Evolutionary conservation across 2,113 vertebrate genomes (phyloP), one percentile per base, ranked within the genome.

Genomic region (Pelecanoides urinatrix): DNA sequence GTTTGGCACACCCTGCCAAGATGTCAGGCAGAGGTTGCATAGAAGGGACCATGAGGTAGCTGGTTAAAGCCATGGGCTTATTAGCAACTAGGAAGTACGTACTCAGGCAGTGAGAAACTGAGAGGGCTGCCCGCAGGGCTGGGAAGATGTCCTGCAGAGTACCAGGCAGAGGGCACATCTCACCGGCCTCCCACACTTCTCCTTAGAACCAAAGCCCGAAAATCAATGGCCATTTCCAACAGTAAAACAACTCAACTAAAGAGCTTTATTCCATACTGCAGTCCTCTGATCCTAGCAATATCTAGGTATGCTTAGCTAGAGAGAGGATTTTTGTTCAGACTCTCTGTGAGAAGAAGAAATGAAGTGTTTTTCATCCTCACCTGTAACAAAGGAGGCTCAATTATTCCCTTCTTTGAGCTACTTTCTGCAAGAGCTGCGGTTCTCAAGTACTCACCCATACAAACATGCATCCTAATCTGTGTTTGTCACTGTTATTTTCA

Each of bases 401-500:
- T 82, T 77, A 89, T 91, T 86, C 47, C 62, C 49, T 45, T 19
- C 63, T 86, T 55, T 13, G 38, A 67, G 75, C 23, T 67, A 61
- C 73, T 88, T 95, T 75, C 74, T 95, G 73, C 75, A 82, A 72
- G 32, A 76, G 14, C 16, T 93, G 81, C 10, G 6, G 34, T 89
- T 89, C 73, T 96, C 61, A 97, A 96, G 93, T 58, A 86, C 36
- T 92, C 72, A 94, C 86, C 83, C 79, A 93, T 61, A 94, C 86
- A 95, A 84, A 73, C 44, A 84, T 29, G 9, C 44, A 88, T 58
- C 71, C 38, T 97, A 81, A 96, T 97, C 80, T 97, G 61, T 83
- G 67, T 88, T 95, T 96, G 53, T 83, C 87, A 90, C 77, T 78
- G 75, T 87, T 95, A 75, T 94, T 96, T 98, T 97, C 90, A 97